These are phyloP conservation scores for Heliconius himera DNA, from an alignment of 1,140 invertebrate genomes.

Conservation along the genomic window DNA sequence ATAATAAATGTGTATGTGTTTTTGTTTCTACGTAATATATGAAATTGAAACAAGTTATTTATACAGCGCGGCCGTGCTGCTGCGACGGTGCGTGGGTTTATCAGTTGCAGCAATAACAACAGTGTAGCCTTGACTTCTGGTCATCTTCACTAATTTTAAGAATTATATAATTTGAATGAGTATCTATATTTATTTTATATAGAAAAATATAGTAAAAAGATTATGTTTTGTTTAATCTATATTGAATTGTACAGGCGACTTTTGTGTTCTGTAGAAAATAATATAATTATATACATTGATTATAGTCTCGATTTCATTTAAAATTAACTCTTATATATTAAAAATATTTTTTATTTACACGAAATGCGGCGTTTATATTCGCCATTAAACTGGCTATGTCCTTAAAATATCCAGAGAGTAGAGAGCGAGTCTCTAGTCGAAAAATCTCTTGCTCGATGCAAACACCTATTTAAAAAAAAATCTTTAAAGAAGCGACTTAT, in stretches of 20 bases:
- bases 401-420: no score
- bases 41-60: background rate
- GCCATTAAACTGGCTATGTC: no score
- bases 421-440: no score
- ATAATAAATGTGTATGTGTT: background rate
- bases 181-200: background rate
- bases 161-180: background rate
- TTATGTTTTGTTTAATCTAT: background rate
- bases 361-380: no score
- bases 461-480: background rate
- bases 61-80: background rate
- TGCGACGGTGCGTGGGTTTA: slow-evolving; percentile 1
- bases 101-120: slow-evolving; percentile 14
- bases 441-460: background rate
- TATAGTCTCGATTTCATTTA: no score
- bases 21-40: background rate
- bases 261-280: no score
- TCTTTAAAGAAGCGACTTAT: background rate
- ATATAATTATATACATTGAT: no score
- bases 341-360: no score
- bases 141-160: slow-evolving; percentile 4
- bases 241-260: background rate
- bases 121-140: background rate
- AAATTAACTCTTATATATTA: no score
- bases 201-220: background rate